Base-by-base conservation (phyloP, 2,888 invertebrate species). In the Sarcophaga rosellei region DNA sequence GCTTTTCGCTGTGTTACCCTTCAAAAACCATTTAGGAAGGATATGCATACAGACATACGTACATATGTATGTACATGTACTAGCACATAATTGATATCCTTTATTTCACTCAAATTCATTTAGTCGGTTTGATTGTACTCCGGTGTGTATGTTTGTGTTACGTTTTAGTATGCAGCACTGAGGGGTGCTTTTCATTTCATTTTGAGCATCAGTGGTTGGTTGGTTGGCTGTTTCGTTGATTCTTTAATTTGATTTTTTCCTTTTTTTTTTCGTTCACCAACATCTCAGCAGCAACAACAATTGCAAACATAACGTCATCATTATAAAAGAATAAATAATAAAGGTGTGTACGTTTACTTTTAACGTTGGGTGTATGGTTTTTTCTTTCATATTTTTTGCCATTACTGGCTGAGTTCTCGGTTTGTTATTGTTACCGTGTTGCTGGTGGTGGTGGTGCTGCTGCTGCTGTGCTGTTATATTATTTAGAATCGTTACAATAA, bases 91-190 rank as follows among this genome's bases (percentile, higher is more conserved):
- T 74, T 77, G 69, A 59, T 81, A 86, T 84, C 86, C 86, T 75
- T 86, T 86, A 25, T 73, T 74, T 77, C 79, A 66, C 86, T 81
- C 83, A 83, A 35, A 86, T 78, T 84, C 65, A 75, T 65, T 69
- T 53, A 15, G 53, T 53, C 53, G 53, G 15, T 53, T 17, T 15
- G 10, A 53, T 53, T 35, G 4, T 25, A 81, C 44, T 63, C n/a
- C 15, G 57, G 12, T 23, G 21, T 69, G 15, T n/a, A 25, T 70
- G 53, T n/a, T 23, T 62, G 72, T 17, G 35, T 53, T 17, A 25
- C 25, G 15, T 15, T 21, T 23, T 23, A 8, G 57, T 47, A 21
- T 66, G 65, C 59, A 73, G 65, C 70, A 47, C 45, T 47, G 70
- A 78, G 84, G 86, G 84, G 84, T 86, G 83, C 45, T 78, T 78